A percentile compares a stretch with the other conserved stretches of the same genome.
These are phyloP conservation scores for Loxodonta africana DNA, from an alignment of 2,113 vertebrate species.

Conservation along the genomic window DNA sequence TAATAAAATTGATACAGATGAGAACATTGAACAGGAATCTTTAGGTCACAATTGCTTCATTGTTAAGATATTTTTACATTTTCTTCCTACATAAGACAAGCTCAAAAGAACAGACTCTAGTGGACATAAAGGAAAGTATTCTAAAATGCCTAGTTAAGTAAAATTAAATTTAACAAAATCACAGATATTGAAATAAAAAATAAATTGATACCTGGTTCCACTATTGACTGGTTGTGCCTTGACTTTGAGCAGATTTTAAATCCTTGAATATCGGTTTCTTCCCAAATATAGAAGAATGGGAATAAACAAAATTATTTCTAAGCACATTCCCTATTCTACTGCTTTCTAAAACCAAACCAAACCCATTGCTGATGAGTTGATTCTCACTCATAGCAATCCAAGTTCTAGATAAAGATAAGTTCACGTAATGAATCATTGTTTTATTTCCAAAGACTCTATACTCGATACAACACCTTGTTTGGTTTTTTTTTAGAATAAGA, in stretches of 20 bases:
- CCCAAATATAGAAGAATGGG: neutral
- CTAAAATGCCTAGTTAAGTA: slow-evolving; percentile 46
- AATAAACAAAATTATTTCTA: neutral
- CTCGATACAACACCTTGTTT: neutral
- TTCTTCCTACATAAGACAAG: neutral
- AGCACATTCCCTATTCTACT: neutral
- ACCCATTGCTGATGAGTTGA: no score
- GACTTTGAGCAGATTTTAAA: neutral
- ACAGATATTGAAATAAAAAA: neutral
- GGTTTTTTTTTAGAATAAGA: neutral
- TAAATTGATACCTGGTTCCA: neutral
- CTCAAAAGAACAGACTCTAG: neutral
- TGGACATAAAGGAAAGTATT: neutral
- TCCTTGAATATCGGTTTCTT: neutral
- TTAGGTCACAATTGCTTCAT: neutral
- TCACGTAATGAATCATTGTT: slow-evolving; percentile 1
- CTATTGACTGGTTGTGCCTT: neutral
- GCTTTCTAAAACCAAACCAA: neutral
- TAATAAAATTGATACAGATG: neutral
- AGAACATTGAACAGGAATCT: neutral
- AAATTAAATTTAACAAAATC: neutral
- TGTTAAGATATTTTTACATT: neutral
- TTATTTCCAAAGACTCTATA: neutral
- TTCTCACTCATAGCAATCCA: no score
- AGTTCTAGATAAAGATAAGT: neutral